These are phyloP conservation scores for Kryptolebias ocellatus DNA, from an alignment of 2,797 vertebrate genomes.

Conservation along the genomic window DNA sequence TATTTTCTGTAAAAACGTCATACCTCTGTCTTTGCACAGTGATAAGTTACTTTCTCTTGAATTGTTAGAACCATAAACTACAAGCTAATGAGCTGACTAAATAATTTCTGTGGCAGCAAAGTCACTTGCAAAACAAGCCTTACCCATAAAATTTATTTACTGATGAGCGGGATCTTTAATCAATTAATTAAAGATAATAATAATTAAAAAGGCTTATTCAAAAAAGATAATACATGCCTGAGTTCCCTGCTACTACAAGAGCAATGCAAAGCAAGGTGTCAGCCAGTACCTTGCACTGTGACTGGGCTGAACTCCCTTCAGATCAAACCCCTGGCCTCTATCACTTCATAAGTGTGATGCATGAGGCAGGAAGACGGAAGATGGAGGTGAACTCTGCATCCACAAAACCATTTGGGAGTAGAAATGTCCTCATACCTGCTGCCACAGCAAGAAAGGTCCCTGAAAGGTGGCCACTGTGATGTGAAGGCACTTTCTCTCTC, in stretches of 20 bases:
- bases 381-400: constrained; percentile 51
- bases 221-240: not conserved
- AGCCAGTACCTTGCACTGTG: constrained; percentile 32
- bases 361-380: constrained; percentile 48
- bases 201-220: not conserved
- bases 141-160: accelerated
- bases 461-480: constrained; percentile 44
- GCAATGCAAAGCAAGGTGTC: constrained; percentile 31
- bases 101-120: not conserved
- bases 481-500: constrained; percentile 48
- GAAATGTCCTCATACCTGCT: constrained; percentile 65
- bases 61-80: not conserved
- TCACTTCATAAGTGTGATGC: constrained; percentile 58
- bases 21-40: not conserved
- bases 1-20: not conserved
- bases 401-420: constrained; percentile 61
- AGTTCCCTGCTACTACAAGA: not conserved
- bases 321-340: constrained; percentile 40
- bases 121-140: not conserved
- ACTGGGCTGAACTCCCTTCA: constrained; percentile 41
- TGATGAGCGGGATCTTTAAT: not conserved
- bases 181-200: not conserved
- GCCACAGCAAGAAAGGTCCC: constrained; percentile 50
- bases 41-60: not conserved
- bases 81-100: not conserved